Base-by-base conservation (phyloP, 2,113 vertebrate genomes). In the Podocnemis expansa region DNA sequence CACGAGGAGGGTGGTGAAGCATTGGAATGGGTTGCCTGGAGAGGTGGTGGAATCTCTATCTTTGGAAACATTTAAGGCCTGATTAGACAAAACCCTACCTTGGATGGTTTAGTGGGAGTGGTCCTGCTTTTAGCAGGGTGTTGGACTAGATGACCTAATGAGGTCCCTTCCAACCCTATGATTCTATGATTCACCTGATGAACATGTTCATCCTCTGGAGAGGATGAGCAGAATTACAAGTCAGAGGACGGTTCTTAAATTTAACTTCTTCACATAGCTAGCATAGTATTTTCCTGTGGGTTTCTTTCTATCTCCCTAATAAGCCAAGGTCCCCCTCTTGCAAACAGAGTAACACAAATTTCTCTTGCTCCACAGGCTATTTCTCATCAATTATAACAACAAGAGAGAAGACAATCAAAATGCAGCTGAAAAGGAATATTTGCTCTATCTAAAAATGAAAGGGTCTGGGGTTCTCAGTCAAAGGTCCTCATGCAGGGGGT, bases 141-240 rank as follows among this genome's bases (percentile, higher is more conserved):
- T n/a, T n/a, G n/a, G n/a, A n/a, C n/a, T n/a, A n/a, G n/a, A n/a
- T n/a, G n/a, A n/a, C n/a, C n/a, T n/a, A n/a, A n/a, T n/a, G n/a
- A n/a, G n/a, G n/a, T n/a, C n/a, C n/a, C n/a, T n/a, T n/a, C n/a
- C n/a, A n/a, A n/a, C n/a, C n/a, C n/a, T n/a, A n/a, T n/a, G n/a
- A n/a, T n/a, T n/a, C n/a, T n/a, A n/a, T n/a, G n/a, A 87, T 51
- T 94, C 56, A 87, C 25, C 73, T 87, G 90, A 91, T 85, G 73
- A 84, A 85, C 60, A 73, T 3, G 11, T 52, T 83, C 82, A 78
- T 87, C 38, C 80, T 93, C 19, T 19, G n/a, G 47, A 58, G 1
- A 2, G 14, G 24, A 3, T 4, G 82, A 51, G 63, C 31, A 92
- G 78, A 87, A 90, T 85, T 81, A 82, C 58, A 94, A 95, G 70